Conservation (phyloP, 2,888 invertebrate genomes). For the Horisme vitalbata region DNA sequence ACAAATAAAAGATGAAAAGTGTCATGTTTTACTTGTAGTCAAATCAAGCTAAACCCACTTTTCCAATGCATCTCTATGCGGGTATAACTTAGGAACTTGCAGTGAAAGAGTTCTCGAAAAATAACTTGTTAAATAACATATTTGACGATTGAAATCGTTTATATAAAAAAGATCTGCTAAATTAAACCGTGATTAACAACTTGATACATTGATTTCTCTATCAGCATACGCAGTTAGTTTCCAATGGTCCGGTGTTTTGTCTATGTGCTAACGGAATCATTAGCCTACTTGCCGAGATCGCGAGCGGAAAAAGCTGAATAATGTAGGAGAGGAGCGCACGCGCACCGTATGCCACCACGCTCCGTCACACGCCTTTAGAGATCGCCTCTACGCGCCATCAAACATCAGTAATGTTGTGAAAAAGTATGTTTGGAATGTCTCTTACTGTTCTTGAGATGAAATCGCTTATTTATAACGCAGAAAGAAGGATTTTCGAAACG, state of each 20-base stretch:
- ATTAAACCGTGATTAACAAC: constrained; percentile 26
- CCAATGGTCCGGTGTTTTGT: constrained; percentile 71
- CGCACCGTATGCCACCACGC: constrained; percentile 39
- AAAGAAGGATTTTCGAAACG: too few species aligned
- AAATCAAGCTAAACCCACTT: too few species aligned
- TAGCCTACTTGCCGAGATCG: constrained; percentile 71
- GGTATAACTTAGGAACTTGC: too few species aligned
- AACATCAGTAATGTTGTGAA: constrained; percentile 39
- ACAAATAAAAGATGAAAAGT: too few species aligned
- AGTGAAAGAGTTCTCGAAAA: too few species aligned
- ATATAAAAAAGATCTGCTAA: not conserved
- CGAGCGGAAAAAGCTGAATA: constrained; percentile 75
- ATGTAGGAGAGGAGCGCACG: constrained; percentile 51
- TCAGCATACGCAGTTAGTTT: constrained; percentile 63
- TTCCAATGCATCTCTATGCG: too few species aligned
- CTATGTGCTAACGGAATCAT: constrained; percentile 78
- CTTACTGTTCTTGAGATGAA: constrained; percentile 10
- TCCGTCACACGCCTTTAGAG: constrained; percentile 30
- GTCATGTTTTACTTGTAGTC: too few species aligned
- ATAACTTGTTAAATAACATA: too few species aligned
- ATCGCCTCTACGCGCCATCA: constrained; percentile 40
- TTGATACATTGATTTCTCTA: constrained; percentile 45
- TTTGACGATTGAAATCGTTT: not conserved
- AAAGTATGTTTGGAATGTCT: constrained; percentile 16
- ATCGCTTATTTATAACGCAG: not conserved